Evolutionary conservation across 2,888 invertebrate genomes (phyloP).

Genomic region (Dynastes hyllus): DNA sequence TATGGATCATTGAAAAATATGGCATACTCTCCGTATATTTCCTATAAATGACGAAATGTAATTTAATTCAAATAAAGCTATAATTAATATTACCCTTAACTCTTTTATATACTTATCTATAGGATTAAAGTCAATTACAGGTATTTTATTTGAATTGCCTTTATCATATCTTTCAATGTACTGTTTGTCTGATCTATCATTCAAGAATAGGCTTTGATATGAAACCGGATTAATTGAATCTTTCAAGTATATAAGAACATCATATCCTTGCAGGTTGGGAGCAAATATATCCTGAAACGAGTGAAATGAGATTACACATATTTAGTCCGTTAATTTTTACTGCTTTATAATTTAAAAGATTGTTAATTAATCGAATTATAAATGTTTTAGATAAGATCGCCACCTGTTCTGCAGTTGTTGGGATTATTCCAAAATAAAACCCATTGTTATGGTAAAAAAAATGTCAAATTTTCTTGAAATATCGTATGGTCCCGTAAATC

Average conservation of each 20-base stretch:
- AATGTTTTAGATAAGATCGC: no score
- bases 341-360: constrained; percentile 8
- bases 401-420: no score
- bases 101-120: constrained; percentile 81
- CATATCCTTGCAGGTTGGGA: constrained; percentile 81
- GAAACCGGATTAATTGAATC: constrained; percentile 69
- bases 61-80: constrained; percentile 5
- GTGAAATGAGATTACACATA: constrained; percentile 4
- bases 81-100: constrained; percentile 77
- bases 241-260: constrained; percentile 82
- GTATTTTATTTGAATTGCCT: constrained; percentile 70
- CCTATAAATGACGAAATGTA: constrained; percentile 71
- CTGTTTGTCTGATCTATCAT: constrained; percentile 14
- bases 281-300: constrained; percentile 73
- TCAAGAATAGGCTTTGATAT: constrained; percentile 66
- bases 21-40: constrained; percentile 83
- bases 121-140: constrained; percentile 86
- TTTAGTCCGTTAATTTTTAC: constrained; percentile 2
- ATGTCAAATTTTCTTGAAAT: no score
- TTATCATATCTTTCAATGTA: constrained; percentile 40
- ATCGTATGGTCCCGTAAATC: no score
- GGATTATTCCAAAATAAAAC: no score
- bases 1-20: constrained; percentile 92
- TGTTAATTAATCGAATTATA: no score
- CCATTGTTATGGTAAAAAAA: no score